Base-by-base conservation (phyloP, 1,140 invertebrate species). In the Eurosta solidaginis region DNA sequence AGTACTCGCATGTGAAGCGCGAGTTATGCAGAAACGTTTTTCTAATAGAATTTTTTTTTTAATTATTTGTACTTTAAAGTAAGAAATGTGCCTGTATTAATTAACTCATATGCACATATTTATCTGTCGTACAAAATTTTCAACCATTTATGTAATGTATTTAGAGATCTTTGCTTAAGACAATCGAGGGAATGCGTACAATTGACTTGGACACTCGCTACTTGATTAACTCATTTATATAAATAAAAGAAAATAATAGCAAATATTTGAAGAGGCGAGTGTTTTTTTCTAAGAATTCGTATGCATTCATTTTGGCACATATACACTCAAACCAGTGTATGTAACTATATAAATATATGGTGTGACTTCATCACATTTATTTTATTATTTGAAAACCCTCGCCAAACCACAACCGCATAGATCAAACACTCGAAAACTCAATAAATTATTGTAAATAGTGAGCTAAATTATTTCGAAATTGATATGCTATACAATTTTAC, bases 191-290 rank as follows among this genome's bases (percentile, higher is more conserved):
- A 20, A 68, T 68, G 59, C 59, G 9, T n/a, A 6, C n/a, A 17
- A 22, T 20, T 68, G 33, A 33, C 59, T 68, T 68, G 29, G 29
- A 9, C 33, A 68, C n/a, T n/a, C n/a, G n/a, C n/a, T n/a, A n/a
- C n/a, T 52, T 68, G 40, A 68, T 68, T 68, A 68, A 68, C 40
- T 68, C 59, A 68, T 68, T 68, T 40, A 68, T 68, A 29, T 36
- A 40, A 68, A 68, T 68, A 40, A 68, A 68, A 17, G 7, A 27
- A n/a, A 40, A 68, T 17, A n/a, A n/a, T n/a, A n/a, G n/a, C n/a
- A n/a, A n/a, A n/a, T n/a, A n/a, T n/a, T n/a, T n/a, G n/a, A n/a
- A n/a, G n/a, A n/a, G n/a, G n/a, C n/a, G n/a, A n/a, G n/a, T n/a
- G n/a, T n/a, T n/a, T n/a, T n/a, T n/a, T n/a, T n/a, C n/a, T n/a